Base-by-base conservation (phyloP, 2,888 invertebrate genomes). In the Anoplius nigerrimus region DNA sequence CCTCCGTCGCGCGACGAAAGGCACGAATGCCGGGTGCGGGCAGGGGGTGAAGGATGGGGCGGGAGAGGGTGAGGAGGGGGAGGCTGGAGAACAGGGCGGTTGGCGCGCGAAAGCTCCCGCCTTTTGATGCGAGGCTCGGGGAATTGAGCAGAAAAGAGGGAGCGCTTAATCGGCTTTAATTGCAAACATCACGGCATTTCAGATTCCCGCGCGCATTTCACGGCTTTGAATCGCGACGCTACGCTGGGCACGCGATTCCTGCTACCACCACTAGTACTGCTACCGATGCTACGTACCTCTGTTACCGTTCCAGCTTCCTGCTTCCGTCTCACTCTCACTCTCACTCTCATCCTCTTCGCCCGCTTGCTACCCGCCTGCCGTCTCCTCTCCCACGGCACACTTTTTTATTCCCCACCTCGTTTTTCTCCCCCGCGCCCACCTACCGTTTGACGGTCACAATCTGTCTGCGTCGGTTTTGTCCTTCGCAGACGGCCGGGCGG, bases 81-180 rank as follows among this genome's bases (percentile, higher is more conserved):
- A 2, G 58, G 34, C 1, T 21, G 55, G 63, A 1, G 46, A 16
- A 71, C 24, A 45, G 54, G 46, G 51, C 56, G 62, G 42, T 20
- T 55, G 62, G 45, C 53, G 67, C 64, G 71, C 65, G 66, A 72
- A 65, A 66, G 64, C 66, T 51, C 63, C 69, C 64, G 61, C 69
- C 67, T 61, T 68, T 73, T 72, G 65, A 59, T 54, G 62, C 63
- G 58, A 75, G 64, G 64, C 70, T 65, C 62, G 48, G 69, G 66
- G 69, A 69, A 66, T 75, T 63, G 65, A 73, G 71, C 64, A 73
- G 75, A 71, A 73, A 73, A 68, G 66, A 69, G 67, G 64, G 72
- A 63, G 67, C 66, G 69, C 66, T 66, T 74, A 78, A 79, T 76
- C 69, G 62, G 69, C 69, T 71, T 74, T 74, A 79, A 78, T 75